phyloP scores from a whole-genome alignment of 1,140 invertebrate genomes.

The Leguminivora glycinivorella region DNA sequence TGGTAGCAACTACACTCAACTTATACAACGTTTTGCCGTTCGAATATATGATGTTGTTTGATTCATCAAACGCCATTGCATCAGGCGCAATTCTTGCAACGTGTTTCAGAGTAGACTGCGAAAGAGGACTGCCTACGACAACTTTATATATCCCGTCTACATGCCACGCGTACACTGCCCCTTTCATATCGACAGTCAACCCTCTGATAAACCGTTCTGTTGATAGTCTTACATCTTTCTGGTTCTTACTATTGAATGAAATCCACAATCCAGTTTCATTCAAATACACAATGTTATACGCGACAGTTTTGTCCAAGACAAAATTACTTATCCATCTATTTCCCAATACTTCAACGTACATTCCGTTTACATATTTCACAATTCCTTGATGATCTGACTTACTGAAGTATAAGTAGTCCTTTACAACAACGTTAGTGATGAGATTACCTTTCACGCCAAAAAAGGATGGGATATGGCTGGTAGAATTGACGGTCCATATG shows the following conservation, averaged over 20 bases:
- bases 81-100: conserved; percentile 52
- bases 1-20: conserved; percentile 43
- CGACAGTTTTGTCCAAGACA: conserved; percentile 51
- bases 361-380: conserved; percentile 55
- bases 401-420: conserved; percentile 58
- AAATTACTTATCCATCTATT: conserved; percentile 55
- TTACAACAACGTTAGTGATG: conserved; percentile 57
- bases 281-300: conserved; percentile 50
- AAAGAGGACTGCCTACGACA: conserved; percentile 44
- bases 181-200: conserved; percentile 55
- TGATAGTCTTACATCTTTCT: conserved; percentile 46
- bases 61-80: conserved; percentile 62
- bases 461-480: conserved; percentile 21
- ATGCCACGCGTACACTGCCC: conserved; percentile 62
- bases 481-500: conserved; percentile 51
- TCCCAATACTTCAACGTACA: conserved; percentile 52
- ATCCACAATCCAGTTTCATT: conserved; percentile 38
- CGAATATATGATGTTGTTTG: conserved; percentile 65
- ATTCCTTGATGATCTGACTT: conserved; percentile 52
- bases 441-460: conserved; percentile 41
- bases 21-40: conserved; percentile 50
- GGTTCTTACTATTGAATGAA: neutral
- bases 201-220: conserved; percentile 64
- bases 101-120: conserved; percentile 49
- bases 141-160: conserved; percentile 66